Percentiles rank a stretch among this genome's conserved stretches.
phyloP scores from a whole-genome alignment of 1,140 invertebrate species.

The Lepidurus apus region DNA sequence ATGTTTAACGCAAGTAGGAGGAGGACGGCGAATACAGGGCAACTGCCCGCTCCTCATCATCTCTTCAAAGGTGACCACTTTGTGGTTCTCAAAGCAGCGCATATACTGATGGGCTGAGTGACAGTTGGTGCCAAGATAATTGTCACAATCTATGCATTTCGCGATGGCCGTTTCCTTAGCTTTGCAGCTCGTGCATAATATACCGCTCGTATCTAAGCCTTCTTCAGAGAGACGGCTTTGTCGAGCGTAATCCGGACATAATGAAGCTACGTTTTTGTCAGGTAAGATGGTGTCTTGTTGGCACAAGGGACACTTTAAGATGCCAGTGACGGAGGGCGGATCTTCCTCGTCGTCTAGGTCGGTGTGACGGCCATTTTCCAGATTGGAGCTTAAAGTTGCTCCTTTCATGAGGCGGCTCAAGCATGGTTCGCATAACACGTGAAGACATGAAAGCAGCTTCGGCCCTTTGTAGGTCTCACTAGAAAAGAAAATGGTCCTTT shows the following conservation, averaged over 20 bases:
- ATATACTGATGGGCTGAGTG: conserved; percentile 81
- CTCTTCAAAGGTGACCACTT: conserved; percentile 80
- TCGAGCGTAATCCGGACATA: neutral
- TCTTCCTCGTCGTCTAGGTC: conserved; percentile 21
- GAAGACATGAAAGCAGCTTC: conserved; percentile 80
- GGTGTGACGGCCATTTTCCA: conserved; percentile 54
- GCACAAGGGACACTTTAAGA: conserved; percentile 64
- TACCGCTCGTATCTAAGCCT: conserved; percentile 37
- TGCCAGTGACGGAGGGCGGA: conserved; percentile 23
- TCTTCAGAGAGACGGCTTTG: neutral
- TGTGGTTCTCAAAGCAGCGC: conserved; percentile 88
- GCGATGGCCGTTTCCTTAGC: conserved; percentile 84
- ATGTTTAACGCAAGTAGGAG: conserved; percentile 70
- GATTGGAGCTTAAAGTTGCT: conserved; percentile 59
- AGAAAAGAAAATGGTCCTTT: conserved; percentile 42
- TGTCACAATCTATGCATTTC: conserved; percentile 85
- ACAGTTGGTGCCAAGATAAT: conserved; percentile 86
- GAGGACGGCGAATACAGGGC: conserved; percentile 40
- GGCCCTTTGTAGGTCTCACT: conserved; percentile 68
- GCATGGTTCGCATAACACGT: conserved; percentile 86
- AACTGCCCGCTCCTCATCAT: conserved; percentile 68
- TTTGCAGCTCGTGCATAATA: conserved; percentile 81
- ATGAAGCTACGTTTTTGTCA: neutral
- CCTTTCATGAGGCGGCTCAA: conserved; percentile 57
- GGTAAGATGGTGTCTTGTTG: conserved; percentile 62